Conservation (phyloP, 92 coral and sea anemone species). For the Siderastrea siderea region DNA sequence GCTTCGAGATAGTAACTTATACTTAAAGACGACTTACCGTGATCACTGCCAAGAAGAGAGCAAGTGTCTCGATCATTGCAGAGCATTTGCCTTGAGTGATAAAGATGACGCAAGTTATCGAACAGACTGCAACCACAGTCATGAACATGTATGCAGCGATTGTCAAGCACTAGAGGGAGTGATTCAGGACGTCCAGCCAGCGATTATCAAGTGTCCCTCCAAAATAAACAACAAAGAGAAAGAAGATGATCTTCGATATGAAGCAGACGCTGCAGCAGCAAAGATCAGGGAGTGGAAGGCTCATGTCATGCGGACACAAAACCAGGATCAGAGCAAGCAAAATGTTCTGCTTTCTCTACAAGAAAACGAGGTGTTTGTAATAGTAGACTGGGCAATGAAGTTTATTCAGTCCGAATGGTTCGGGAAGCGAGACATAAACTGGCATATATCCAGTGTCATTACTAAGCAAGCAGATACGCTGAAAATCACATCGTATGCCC, state of each 20-base stretch:
- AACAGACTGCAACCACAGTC: background rate
- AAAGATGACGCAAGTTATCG: background rate
- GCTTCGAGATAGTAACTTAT: constrained; percentile 10
- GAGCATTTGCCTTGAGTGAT: constrained; percentile 55
- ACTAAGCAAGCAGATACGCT: constrained; percentile 19
- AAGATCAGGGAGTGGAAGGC: constrained; percentile 62
- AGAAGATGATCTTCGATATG: constrained; percentile 38
- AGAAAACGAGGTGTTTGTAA: constrained; percentile 46
- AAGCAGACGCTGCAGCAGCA: constrained; percentile 51
- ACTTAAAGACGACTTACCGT: constrained; percentile 40
- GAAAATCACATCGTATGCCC: constrained; percentile 55
- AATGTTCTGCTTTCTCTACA: constrained; percentile 34
- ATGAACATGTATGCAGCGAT: background rate
- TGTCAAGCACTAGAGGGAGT: background rate
- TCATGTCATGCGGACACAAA: constrained; percentile 61
- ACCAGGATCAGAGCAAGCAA: constrained; percentile 65
- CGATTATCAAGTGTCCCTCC: background rate
- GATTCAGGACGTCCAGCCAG: background rate
- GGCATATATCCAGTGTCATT: constrained; percentile 64
- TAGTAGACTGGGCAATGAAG: constrained; percentile 67
- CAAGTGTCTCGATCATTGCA: too few species aligned
- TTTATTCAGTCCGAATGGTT: constrained; percentile 31
- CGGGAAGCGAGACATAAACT: constrained; percentile 60
- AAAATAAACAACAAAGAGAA: constrained; percentile 11
- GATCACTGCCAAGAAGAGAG: too few species aligned